phyloP scores from a whole-genome alignment of 2,888 invertebrate species.

The Endomychus coccineus region DNA sequence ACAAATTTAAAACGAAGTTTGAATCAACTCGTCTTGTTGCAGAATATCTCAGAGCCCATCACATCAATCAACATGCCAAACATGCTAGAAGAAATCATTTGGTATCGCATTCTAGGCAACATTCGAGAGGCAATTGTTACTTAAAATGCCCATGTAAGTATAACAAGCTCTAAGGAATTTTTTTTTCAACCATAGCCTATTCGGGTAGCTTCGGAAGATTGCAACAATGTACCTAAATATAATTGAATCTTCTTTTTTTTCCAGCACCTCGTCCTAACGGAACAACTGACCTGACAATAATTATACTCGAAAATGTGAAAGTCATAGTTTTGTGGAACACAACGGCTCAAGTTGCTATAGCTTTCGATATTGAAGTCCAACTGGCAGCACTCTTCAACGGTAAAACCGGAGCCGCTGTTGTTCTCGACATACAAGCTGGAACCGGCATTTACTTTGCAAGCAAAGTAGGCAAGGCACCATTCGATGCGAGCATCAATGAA shows the following conservation, averaged over 20 bases:
- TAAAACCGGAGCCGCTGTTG: constrained; percentile 8
- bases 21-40: no score
- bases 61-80: constrained; percentile 9
- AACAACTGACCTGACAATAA: not conserved
- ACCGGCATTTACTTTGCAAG: constrained; percentile 6
- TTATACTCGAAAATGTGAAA: constrained; percentile 6
- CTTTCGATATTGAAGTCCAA: constrained; percentile 7
- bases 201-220: no score
- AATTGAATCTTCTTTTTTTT: no score
- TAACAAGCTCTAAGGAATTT: no score
- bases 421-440: constrained; percentile 8
- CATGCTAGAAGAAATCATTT: not conserved
- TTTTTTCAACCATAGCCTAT: no score
- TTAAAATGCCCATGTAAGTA: no score
- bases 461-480: not conserved
- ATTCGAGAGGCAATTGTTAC: no score
- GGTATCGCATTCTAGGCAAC: not conserved
- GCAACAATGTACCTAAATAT: no score
- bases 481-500: constrained; percentile 4
- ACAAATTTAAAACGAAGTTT: no score
- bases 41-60: constrained; percentile 17
- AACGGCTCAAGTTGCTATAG: constrained; percentile 1
- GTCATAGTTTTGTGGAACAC: constrained; percentile 7
- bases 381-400: constrained; percentile 6
- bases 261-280: not conserved